These are phyloP conservation scores for Lepidocyrtinus sp. DNA, from an alignment of 2,888 invertebrate species.

Conservation along the genomic window DNA sequence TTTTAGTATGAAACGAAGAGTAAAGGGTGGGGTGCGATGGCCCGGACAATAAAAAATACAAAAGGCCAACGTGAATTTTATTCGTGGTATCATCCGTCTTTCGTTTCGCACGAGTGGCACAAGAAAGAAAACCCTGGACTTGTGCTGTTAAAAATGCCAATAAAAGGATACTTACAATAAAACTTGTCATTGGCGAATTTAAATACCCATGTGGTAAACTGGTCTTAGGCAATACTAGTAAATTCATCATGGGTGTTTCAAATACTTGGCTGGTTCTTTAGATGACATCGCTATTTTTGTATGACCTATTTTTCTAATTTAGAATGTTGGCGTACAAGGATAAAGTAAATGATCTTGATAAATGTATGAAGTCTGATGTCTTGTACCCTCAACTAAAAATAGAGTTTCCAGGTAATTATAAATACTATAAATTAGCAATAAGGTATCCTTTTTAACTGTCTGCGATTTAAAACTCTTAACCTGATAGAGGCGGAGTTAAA, in stretches of 20 bases:
- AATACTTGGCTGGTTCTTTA: too few relatives aligned
- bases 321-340: too few relatives aligned
- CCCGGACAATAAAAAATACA: slow-evolving; percentile 40
- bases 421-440: too few relatives aligned
- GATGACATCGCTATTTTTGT: too few relatives aligned
- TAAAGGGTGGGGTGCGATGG: slow-evolving; percentile 36
- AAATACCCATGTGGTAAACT: slow-evolving; percentile 24
- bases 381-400: too few relatives aligned
- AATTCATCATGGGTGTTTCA: slow-evolving; percentile 10
- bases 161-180: neutral
- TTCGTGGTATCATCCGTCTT: slow-evolving; percentile 24
- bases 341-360: too few relatives aligned
- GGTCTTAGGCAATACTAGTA: slow-evolving; percentile 39
- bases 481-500: too few relatives aligned
- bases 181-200: neutral
- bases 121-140: slow-evolving; percentile 20
- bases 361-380: too few relatives aligned
- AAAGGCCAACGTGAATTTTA: slow-evolving; percentile 17
- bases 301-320: too few relatives aligned
- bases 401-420: too few relatives aligned
- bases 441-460: too few relatives aligned
- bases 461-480: too few relatives aligned
- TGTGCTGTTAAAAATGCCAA: neutral
- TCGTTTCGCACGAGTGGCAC: slow-evolving; percentile 52
- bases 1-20: slow-evolving; percentile 23